Percentiles rank a stretch among this genome's conserved stretches.
These are phyloP conservation scores for Lutraria lutraria DNA, from an alignment of 2,888 invertebrate genomes.

Conservation along the genomic window DNA sequence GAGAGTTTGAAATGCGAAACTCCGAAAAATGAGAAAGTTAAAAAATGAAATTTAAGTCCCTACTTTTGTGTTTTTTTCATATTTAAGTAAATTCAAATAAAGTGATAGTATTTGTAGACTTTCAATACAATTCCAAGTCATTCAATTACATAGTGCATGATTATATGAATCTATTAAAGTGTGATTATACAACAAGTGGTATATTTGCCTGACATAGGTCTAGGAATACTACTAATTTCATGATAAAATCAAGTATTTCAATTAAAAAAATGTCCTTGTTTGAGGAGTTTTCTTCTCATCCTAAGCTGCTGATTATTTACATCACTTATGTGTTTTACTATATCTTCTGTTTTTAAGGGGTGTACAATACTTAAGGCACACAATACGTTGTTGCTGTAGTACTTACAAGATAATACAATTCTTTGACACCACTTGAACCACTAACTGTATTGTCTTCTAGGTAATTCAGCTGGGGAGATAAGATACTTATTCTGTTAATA, in stretches of 20 bases:
- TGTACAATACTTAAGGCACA: neutral
- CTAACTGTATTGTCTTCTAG: neutral
- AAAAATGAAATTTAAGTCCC: too few relatives aligned
- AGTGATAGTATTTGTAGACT: too few relatives aligned
- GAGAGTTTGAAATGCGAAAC: too few relatives aligned
- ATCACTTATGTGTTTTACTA: neutral
- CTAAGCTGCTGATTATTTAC: neutral
- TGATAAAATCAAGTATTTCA: neutral
- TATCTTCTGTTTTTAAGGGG: neutral
- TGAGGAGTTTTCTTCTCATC: neutral
- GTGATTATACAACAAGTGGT: neutral
- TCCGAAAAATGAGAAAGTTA: too few relatives aligned
- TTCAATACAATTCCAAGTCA: too few relatives aligned
- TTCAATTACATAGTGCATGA: too few relatives aligned
- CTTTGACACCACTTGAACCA: neutral
- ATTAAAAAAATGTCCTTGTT: neutral
- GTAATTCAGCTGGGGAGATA: neutral
- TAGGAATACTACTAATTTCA: neutral
- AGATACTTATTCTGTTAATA: neutral
- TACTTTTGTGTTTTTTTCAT: too few relatives aligned
- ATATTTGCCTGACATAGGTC: neutral
- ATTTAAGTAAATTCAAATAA: too few relatives aligned
- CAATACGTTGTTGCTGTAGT: neutral
- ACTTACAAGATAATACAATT: constrained; percentile 5
- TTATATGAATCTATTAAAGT: too few relatives aligned